Percentiles rank a stretch among this genome's conserved stretches.
Conservation (phyloP, 2,888 invertebrate genomes). For the Augochlorella aurata region DNA sequence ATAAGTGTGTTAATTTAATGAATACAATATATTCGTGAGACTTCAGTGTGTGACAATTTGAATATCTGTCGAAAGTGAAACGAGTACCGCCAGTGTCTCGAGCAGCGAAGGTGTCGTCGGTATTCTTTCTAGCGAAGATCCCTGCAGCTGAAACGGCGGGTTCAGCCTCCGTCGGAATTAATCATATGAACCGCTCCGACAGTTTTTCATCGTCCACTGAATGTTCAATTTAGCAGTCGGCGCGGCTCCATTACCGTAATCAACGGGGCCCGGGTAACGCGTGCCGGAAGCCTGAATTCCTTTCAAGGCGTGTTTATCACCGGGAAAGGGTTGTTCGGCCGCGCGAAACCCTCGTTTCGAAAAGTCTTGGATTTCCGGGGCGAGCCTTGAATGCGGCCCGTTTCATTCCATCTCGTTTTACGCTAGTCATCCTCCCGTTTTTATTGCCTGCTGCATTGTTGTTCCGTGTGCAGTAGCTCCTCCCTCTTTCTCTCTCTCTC, state of each 20-base stretch:
- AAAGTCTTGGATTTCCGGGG: slow-evolving; percentile 45
- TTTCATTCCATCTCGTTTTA: slow-evolving; percentile 52
- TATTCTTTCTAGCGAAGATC: background rate
- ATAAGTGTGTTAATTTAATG: no score
- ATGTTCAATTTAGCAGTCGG: slow-evolving; percentile 29
- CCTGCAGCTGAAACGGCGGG: background rate
- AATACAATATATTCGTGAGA: no score
- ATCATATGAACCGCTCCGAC: background rate
- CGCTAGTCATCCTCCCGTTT: slow-evolving; percentile 38
- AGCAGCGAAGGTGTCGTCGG: background rate
- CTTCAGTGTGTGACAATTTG: background rate
- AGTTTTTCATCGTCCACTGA: slow-evolving; percentile 13
- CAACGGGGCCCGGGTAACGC: background rate
- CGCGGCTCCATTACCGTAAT: slow-evolving; percentile 44
- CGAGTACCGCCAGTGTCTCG: background rate
- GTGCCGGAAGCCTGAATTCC: slow-evolving; percentile 34
- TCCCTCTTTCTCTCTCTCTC: slow-evolving; percentile 9
- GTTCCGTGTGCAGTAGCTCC: background rate
- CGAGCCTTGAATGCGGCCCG: slow-evolving; percentile 26
- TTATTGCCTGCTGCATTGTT: slow-evolving; percentile 41
- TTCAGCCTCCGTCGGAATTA: background rate
- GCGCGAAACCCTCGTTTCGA: slow-evolving; percentile 44
- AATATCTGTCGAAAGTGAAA: background rate
- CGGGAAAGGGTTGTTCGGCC: slow-evolving; percentile 29
- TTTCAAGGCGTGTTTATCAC: slow-evolving; percentile 47